Percentiles rank a stretch among this genome's conserved stretches.
These are phyloP conservation scores for Cossypha niveicapilla DNA, from an alignment of 2,797 vertebrate genomes.

Conservation along the genomic window DNA sequence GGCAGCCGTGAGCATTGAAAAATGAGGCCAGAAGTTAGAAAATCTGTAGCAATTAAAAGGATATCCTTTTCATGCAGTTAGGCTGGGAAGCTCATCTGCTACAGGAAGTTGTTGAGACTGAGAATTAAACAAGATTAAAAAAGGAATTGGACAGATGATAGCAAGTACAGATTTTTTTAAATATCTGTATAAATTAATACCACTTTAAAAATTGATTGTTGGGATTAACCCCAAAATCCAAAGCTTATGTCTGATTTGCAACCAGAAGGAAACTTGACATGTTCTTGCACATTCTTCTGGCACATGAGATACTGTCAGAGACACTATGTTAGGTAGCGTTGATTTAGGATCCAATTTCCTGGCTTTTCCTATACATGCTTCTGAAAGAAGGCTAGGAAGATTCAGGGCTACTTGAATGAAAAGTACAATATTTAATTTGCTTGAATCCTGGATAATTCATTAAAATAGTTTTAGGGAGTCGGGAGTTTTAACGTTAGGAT, in stretches of 20 bases:
- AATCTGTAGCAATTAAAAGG: conserved; percentile 21
- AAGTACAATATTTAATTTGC: background rate
- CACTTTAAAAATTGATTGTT: background rate
- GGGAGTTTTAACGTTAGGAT: background rate
- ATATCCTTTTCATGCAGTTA: background rate
- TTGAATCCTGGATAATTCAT: background rate
- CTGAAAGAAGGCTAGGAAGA: background rate
- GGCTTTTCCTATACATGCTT: background rate
- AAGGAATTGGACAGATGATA: background rate
- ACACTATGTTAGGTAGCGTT: background rate
- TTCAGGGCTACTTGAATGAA: background rate
- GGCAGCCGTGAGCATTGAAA: rapidly evolving
- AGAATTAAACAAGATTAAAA: conserved; percentile 43
- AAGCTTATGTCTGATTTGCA: conserved; percentile 22
- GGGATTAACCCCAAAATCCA: conserved; percentile 13
- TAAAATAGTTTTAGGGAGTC: background rate
- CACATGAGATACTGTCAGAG: background rate
- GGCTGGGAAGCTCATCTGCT: conserved; percentile 26
- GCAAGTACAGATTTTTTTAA: background rate
- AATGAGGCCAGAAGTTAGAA: background rate
- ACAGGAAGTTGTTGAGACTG: conserved; percentile 40
- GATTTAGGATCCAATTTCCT: background rate
- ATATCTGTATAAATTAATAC: conserved; percentile 18
- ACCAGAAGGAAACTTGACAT: background rate
- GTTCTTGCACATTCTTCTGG: conserved; percentile 24